A percentile compares a stretch with the other conserved stretches of the same genome.
Evolutionary conservation across 2,797 vertebrate species (phyloP).

Genomic region (Channa striata): DNA sequence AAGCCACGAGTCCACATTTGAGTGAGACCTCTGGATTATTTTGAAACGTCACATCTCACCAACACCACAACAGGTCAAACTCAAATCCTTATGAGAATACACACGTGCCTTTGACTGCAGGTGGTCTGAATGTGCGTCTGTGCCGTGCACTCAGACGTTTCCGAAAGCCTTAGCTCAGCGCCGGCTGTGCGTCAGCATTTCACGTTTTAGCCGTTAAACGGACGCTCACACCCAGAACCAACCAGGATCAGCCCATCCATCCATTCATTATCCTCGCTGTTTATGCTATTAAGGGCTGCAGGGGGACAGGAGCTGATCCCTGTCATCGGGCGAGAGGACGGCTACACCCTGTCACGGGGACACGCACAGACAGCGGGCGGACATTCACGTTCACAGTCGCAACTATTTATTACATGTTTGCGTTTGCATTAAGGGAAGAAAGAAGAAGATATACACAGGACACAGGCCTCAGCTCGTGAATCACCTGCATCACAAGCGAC

Average conservation of each 20-base stretch:
- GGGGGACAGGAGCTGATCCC: too few species aligned
- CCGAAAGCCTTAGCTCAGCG: constrained; percentile 22
- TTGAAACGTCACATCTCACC: background rate
- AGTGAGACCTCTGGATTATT: background rate
- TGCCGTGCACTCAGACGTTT: background rate
- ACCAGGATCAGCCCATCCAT: too few species aligned
- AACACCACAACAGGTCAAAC: constrained; percentile 7
- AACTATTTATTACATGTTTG: too few species aligned
- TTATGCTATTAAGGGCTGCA: too few species aligned
- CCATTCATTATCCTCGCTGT: too few species aligned
- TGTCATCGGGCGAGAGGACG: too few species aligned
- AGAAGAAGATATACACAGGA: too few species aligned
- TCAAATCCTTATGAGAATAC: background rate
- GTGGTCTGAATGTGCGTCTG: constrained; percentile 16
- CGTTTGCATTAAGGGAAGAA: too few species aligned
- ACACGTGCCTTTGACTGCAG: constrained; percentile 3
- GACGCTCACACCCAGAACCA: background rate
- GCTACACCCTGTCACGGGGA: too few species aligned
- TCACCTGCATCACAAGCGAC: background rate
- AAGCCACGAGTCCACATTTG: too few species aligned
- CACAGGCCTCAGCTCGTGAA: background rate
- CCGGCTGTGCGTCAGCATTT: constrained; percentile 14
- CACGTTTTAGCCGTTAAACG: constrained; percentile 1
- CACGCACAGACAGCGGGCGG: too few species aligned
- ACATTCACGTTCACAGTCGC: too few species aligned